These are phyloP conservation scores for Peromyscus melanophrys DNA, from an alignment of 2,797 vertebrate genomes.

Conservation along the genomic window DNA sequence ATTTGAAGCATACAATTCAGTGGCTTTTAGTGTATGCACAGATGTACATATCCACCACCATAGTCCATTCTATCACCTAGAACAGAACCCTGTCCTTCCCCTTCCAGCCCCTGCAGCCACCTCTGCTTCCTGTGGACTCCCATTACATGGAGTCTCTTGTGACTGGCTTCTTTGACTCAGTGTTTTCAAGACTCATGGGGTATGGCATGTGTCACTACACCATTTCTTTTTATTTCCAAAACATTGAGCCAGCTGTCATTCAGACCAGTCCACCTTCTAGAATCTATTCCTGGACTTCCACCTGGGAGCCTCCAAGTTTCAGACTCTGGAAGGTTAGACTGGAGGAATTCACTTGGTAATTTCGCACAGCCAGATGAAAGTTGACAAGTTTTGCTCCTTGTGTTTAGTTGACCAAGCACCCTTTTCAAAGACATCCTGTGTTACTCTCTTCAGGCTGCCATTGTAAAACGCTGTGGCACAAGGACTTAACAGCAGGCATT, in stretches of 20 bases:
- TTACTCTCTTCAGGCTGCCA: neutral
- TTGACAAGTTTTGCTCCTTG: neutral
- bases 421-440: neutral
- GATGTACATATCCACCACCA: accelerated
- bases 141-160: neutral
- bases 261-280: neutral
- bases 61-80: neutral
- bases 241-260: accelerated
- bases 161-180: neutral
- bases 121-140: neutral
- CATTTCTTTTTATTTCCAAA: neutral
- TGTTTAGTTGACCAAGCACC: neutral
- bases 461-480: neutral
- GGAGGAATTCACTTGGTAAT: neutral
- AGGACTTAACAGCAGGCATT: neutral
- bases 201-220: accelerated
- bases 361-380: neutral
- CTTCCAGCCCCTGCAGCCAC: neutral
- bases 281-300: neutral
- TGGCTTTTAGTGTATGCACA: neutral
- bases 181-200: neutral
- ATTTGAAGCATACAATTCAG: neutral
- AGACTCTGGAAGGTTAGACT: neutral
- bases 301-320: accelerated
- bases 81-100: neutral